phyloP scores from a whole-genome alignment of 2,113 vertebrate genomes.

The Tringa solitaria region DNA sequence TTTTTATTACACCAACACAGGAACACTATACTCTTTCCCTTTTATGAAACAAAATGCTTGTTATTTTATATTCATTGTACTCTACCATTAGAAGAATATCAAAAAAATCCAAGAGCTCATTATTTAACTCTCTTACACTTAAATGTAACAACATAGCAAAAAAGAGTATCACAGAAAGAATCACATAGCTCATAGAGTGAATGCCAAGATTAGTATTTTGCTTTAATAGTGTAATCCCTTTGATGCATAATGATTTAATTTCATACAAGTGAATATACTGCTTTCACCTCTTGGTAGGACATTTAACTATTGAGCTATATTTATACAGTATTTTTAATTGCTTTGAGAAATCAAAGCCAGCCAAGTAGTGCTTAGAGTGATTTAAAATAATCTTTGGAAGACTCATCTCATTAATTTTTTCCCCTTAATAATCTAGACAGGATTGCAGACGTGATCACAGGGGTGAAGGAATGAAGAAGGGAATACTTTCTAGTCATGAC shows the following conservation, averaged over 20 bases:
- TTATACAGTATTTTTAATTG: slow-evolving; percentile 16
- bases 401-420: neutral
- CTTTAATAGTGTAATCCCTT: slow-evolving; percentile 10
- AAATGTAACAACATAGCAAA: neutral
- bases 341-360: slow-evolving; percentile 30
- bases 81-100: neutral
- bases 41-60: neutral
- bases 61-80: neutral
- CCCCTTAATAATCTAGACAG: neutral
- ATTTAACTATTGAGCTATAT: neutral
- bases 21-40: neutral
- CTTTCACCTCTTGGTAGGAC: neutral
- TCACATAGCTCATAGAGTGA: neutral
- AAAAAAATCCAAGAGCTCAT: neutral
- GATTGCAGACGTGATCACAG: neutral
- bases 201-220: neutral
- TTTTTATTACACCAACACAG: neutral
- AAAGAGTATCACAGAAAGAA: neutral
- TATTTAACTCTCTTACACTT: neutral
- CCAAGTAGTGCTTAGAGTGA: neutral
- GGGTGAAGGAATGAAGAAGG: neutral
- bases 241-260: slow-evolving; percentile 19
- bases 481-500: neutral
- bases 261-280: slow-evolving; percentile 4
- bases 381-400: neutral